phyloP scores from a whole-genome alignment of 2,888 invertebrate genomes.

The Taphrorychus bicolor region DNA sequence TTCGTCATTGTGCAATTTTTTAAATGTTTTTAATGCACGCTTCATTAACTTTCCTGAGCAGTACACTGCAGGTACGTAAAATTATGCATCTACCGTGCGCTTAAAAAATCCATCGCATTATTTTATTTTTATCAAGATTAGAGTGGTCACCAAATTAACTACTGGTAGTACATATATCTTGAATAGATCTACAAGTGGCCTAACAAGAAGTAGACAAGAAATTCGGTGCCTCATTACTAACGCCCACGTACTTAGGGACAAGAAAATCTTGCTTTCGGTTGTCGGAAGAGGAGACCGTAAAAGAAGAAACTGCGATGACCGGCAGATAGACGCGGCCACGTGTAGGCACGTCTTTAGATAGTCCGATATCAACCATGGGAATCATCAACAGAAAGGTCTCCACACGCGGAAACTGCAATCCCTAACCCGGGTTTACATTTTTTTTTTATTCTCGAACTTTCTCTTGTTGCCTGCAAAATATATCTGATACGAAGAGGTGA shows the following conservation, averaged over 20 bases:
- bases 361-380: constrained; percentile 53
- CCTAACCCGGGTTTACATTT: constrained; percentile 30
- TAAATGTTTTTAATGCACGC: not conserved
- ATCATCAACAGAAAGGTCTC: constrained; percentile 46
- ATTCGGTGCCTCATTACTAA: constrained; percentile 50
- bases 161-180: constrained; percentile 44
- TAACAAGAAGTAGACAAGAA: constrained; percentile 49
- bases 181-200: constrained; percentile 44
- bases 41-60: not conserved
- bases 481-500: constrained; percentile 22
- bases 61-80: not conserved
- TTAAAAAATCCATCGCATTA: not conserved
- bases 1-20: constrained; percentile 10
- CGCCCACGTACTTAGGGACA: constrained; percentile 45
- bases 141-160: constrained; percentile 44
- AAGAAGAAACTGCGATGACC: constrained; percentile 39
- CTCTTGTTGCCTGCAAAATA: constrained; percentile 30
- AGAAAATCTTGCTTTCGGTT: constrained; percentile 33
- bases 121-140: constrained; percentile 1
- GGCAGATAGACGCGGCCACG: constrained; percentile 55
- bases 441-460: constrained; percentile 34
- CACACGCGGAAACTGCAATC: constrained; percentile 40
- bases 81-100: not conserved
- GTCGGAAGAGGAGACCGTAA: constrained; percentile 33
- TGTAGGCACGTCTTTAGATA: constrained; percentile 57